Percentiles rank a stretch among this genome's conserved stretches.
These are phyloP conservation scores for Clarias batrachus DNA, from an alignment of 2,113 vertebrate genomes.

Conservation along the genomic window DNA sequence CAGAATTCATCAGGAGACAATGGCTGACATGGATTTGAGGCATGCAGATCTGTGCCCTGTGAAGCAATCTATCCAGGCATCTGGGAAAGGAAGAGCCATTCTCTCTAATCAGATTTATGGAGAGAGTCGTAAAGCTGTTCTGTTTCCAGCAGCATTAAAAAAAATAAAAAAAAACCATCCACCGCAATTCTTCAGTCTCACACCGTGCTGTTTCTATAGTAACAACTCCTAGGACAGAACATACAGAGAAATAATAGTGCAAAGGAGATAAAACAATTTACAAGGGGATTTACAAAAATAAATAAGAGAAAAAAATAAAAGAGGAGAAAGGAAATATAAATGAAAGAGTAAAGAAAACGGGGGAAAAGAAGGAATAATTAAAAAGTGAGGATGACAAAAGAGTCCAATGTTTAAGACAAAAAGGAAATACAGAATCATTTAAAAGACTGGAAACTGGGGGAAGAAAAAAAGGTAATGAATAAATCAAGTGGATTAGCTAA, in stretches of 20 bases:
- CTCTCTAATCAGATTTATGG: neutral
- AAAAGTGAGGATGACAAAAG: neutral
- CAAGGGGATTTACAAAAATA: neutral
- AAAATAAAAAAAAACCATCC: neutral
- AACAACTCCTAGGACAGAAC: neutral
- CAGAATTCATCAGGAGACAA: constrained; percentile 4
- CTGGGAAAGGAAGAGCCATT: neutral
- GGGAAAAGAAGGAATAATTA: neutral
- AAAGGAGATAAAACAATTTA: neutral
- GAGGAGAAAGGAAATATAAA: no score
- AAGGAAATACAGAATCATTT: neutral
- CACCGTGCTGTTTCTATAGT: neutral
- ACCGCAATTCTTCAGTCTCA: neutral
- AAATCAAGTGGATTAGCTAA: neutral
- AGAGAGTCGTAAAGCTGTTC: neutral
- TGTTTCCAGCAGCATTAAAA: no score
- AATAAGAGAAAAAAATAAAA: neutral
- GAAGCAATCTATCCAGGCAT: neutral
- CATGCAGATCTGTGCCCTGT: neutral
- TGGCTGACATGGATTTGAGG: neutral
- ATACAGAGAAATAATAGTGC: neutral
- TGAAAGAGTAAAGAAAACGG: no score
- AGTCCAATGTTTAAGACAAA: neutral
- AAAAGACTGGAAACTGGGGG: neutral
- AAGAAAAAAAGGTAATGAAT: neutral